These are phyloP conservation scores for Tethya wilhelma DNA, from an alignment of 37 sponge, comb jelly and placozoan genomes.

Conservation along the genomic window DNA sequence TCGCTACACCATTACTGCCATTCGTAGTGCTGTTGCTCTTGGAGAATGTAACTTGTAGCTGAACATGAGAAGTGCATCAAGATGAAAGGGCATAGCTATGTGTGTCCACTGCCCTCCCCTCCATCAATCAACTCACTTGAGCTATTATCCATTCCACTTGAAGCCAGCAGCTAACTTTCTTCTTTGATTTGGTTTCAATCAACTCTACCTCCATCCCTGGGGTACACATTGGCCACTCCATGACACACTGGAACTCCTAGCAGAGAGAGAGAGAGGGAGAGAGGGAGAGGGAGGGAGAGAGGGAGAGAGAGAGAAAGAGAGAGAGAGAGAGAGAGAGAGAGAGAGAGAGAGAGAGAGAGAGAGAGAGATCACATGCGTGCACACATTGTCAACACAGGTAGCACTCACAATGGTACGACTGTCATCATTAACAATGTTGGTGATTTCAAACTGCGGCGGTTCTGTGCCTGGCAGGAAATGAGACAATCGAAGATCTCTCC, in stretches of 20 bases:
- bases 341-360: constrained; percentile 19
- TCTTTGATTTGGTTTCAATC: neutral
- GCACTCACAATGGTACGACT: constrained; percentile 2
- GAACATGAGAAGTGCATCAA: no score
- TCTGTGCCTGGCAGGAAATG: constrained; percentile 22
- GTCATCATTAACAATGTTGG: neutral
- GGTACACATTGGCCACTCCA: constrained; percentile 26
- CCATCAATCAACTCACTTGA: constrained; percentile 16
- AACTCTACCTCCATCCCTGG: constrained; percentile 38
- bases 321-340: constrained; percentile 23
- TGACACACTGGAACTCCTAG: neutral
- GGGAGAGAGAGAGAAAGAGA: constrained; percentile 7
- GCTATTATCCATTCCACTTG: constrained; percentile 31
- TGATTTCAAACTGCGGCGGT: constrained; percentile 8
- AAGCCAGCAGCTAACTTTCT: constrained; percentile 12
- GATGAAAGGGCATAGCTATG: no score
- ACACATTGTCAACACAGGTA: neutral
- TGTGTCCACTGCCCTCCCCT: no score
- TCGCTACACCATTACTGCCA: neutral
- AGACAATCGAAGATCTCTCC: neutral
- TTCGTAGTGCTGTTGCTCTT: neutral
- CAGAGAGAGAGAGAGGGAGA: neutral
- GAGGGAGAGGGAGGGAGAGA: neutral
- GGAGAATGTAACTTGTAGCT: neutral
- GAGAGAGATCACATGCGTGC: neutral